phyloP scores from a whole-genome alignment of 2,113 vertebrate species.

The Xenopus tropicalis region DNA sequence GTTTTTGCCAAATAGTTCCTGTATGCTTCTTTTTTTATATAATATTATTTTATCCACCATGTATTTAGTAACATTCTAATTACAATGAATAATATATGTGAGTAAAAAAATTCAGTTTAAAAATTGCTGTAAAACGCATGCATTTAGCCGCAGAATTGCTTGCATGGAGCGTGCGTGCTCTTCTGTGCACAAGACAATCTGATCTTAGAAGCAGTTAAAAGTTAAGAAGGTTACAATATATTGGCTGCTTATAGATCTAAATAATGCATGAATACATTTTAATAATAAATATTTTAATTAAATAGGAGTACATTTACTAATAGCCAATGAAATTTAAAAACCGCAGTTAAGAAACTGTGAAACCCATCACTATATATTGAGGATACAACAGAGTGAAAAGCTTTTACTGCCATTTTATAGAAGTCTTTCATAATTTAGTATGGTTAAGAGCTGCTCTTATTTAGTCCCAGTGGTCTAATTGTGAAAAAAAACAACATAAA shows the following conservation, averaged over 20 bases:
- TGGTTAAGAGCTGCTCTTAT: conserved; percentile 11
- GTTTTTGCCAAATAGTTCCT: too few species aligned
- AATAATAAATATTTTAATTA: conserved; percentile 42
- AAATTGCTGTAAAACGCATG: too few species aligned
- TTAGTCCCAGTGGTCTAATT: conserved; percentile 31
- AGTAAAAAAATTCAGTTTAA: too few species aligned
- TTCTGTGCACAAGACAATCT: too few species aligned
- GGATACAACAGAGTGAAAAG: conserved; percentile 18
- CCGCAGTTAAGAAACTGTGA: conserved; percentile 10
- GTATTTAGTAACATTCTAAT: too few species aligned
- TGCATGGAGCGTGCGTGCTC: too few species aligned
- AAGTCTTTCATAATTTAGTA: conserved; percentile 18
- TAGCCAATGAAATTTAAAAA: conserved; percentile 29
- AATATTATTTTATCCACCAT: too few species aligned
- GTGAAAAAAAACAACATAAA: not conserved
- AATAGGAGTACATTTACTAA: conserved; percentile 21
- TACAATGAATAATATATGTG: too few species aligned
- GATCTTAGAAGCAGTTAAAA: too few species aligned
- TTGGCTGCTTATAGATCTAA: not conserved
- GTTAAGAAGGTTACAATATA: too few species aligned
- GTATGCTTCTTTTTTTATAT: too few species aligned
- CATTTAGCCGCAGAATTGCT: too few species aligned
- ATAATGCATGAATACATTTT: conserved; percentile 33
- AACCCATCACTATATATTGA: conserved; percentile 21
- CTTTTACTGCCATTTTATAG: conserved; percentile 30